These are phyloP conservation scores for Erpobdella octoculata DNA, from an alignment of 2,888 invertebrate genomes.

Conservation along the genomic window DNA sequence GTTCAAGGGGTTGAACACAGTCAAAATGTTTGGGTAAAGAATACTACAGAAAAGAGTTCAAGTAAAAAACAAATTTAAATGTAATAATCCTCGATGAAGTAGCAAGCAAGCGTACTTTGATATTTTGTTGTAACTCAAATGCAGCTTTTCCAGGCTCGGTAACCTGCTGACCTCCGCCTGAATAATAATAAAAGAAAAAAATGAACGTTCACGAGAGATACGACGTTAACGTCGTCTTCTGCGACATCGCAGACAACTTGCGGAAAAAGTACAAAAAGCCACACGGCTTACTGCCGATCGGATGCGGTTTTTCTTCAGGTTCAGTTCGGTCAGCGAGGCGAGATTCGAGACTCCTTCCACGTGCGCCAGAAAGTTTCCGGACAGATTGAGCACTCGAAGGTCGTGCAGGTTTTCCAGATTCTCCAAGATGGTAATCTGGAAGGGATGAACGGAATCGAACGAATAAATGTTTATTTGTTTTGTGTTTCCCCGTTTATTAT, in stretches of 20 bases:
- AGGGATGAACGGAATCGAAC: background rate
- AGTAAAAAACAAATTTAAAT: background rate
- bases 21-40: no score
- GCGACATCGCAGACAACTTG: no score
- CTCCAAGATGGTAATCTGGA: slow-evolving; percentile 66
- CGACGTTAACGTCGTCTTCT: no score
- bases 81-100: background rate
- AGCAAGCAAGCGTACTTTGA: slow-evolving; percentile 56
- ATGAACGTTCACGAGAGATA: no score
- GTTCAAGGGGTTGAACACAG: no score
- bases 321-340: slow-evolving; percentile 71
- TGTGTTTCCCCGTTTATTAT: no score
- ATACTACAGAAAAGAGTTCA: no score
- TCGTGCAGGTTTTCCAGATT: slow-evolving; percentile 64
- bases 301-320: slow-evolving; percentile 76
- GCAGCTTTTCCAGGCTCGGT: slow-evolving; percentile 68
- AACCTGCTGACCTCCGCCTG: slow-evolving; percentile 72
- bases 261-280: background rate
- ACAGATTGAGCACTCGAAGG: slow-evolving; percentile 81
- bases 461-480: no score
- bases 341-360: slow-evolving; percentile 71
- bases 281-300: slow-evolving; percentile 48
- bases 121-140: slow-evolving; percentile 73
- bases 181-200: no score
- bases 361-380: slow-evolving; percentile 76